Evolutionary conservation across 2,888 invertebrate species (phyloP).

Genomic region (Melanophora roralis): DNA sequence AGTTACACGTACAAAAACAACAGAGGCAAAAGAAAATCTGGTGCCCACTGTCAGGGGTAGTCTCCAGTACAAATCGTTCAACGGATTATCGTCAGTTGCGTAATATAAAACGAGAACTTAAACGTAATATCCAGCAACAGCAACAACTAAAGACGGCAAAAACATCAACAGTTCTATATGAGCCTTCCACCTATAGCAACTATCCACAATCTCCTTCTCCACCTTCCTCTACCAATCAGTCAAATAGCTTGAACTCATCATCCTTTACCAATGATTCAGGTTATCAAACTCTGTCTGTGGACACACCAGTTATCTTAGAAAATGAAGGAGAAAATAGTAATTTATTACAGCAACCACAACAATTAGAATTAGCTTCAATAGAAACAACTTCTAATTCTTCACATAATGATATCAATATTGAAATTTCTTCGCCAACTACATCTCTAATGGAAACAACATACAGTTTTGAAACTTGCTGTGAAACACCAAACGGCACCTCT

Average conservation of each 20-base stretch:
- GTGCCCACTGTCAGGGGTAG: conserved; percentile 54
- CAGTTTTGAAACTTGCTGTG: conserved; percentile 51
- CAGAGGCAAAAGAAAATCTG: conserved; percentile 58
- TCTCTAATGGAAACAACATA: conserved; percentile 51
- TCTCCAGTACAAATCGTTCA: conserved; percentile 57
- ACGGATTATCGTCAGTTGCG: conserved; percentile 69
- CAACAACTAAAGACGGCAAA: conserved; percentile 55
- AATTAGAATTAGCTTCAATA: not conserved
- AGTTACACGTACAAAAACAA: conserved; percentile 68
- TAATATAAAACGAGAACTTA: conserved; percentile 69
- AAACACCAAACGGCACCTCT: conserved; percentile 21
- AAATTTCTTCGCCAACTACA: conserved; percentile 34
- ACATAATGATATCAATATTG: conserved; percentile 32
- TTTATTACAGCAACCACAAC: not conserved
- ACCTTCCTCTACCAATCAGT: not conserved
- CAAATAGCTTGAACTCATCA: conserved; percentile 22
- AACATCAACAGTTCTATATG: conserved; percentile 17
- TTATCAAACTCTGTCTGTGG: conserved; percentile 42
- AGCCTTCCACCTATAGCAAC: not conserved
- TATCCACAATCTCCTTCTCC: conserved; percentile 2
- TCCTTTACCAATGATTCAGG: conserved; percentile 40
- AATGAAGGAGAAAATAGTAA: conserved; percentile 7
- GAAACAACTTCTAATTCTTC: not conserved
- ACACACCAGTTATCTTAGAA: conserved; percentile 4
- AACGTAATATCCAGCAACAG: conserved; percentile 68